Base-by-base conservation (phyloP, 2,113 vertebrate genomes). In the Sylvia atricapilla region DNA sequence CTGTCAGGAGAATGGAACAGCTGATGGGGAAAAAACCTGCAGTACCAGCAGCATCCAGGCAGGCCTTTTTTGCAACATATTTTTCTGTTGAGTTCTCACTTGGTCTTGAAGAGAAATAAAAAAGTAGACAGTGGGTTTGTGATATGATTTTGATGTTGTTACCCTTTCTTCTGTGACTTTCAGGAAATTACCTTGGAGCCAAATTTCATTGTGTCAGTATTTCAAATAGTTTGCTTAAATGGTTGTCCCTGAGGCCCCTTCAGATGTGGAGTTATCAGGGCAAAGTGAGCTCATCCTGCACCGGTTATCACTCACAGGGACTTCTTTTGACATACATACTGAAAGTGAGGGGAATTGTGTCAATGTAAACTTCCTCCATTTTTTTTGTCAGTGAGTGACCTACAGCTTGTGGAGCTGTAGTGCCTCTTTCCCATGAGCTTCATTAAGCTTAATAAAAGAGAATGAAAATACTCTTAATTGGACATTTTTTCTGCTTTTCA, bases 401-500 rank as follows among this genome's bases (percentile, higher is more conserved):
- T 44, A 10, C 10, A 60, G 3, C 15, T 53, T 41, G 21, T 75
- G 37, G 50, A 93, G 31, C 25, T 84, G 39, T 25, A 39, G 4
- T 44, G 80, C 7, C 10, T 43, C 31, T 60, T 74, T 60, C 18
- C n/a, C 18, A 13, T 14, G 16, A 37, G 37, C 49, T 56, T 80
- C 18, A 74, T 60, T 49, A 83, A 73, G 2, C 16, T 77, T 41
- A 12, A 55, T 56, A 63, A 64, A 64, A 24, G 9, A 2, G 3
- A 83, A 64, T 31, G 19, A 73, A 69, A 2, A 3, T 83, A 59
- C 19, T 82, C 10, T 82, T 82, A 73, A 56, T 59, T 68, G 77
- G 44, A 60, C 0, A 1, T 2, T 68, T 67, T 4, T 4, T 0
- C 4, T 24, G 11, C 9, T 66, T 89, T 94, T 74, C 46, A 50